Percentiles rank a stretch among this genome's conserved stretches.
Evolutionary conservation across 2,113 vertebrate species (phyloP).

Genomic region (Aphelocoma coerulescens): DNA sequence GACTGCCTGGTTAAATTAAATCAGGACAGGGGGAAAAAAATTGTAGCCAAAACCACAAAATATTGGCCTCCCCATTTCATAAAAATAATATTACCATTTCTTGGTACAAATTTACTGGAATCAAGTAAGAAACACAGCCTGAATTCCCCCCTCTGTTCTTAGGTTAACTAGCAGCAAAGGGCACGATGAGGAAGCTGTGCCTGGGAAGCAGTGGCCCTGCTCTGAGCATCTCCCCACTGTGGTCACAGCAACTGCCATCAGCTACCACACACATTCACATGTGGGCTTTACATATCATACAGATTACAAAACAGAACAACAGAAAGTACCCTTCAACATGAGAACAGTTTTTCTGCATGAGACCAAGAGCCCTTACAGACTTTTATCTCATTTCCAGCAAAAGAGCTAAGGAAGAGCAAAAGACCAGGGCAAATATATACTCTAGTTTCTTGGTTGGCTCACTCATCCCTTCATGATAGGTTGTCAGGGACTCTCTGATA

Average conservation of each 20-base stretch:
- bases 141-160: not conserved
- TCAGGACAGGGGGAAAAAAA: not conserved
- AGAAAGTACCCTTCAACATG: not conserved
- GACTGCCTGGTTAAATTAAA: not conserved
- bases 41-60: not conserved
- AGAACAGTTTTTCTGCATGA: not conserved
- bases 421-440: not conserved
- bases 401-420: not conserved
- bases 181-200: not conserved
- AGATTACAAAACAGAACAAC: not conserved
- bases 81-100: not conserved
- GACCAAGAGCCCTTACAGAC: not conserved
- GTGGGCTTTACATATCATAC: not conserved
- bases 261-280: not conserved
- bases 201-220: not conserved
- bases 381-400: not conserved
- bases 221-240: not conserved
- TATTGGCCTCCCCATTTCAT: not conserved
- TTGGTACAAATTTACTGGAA: constrained; percentile 11
- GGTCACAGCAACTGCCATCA: not conserved
- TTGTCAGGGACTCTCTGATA: not conserved
- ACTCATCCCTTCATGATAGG: not conserved
- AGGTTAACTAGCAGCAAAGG: not conserved
- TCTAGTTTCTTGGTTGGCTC: not conserved
- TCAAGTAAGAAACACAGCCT: not conserved